Evolutionary conservation across 2,888 invertebrate genomes (phyloP).

Genomic region (Drosophila picticornis): DNA sequence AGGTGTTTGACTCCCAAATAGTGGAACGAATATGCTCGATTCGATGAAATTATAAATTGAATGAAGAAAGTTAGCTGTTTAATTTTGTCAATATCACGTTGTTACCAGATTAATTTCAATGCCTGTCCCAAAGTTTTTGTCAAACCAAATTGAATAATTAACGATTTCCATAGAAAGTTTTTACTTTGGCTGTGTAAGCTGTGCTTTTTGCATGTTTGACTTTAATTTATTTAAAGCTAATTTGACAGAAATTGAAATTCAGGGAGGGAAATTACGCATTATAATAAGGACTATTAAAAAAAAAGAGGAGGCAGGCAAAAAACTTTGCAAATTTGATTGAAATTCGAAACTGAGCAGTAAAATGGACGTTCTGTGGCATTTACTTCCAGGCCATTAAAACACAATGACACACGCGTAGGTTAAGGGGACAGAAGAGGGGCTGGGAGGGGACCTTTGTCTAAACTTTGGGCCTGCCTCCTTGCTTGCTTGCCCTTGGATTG

Average conservation of each 20-base stretch:
- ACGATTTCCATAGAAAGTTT: conserved; percentile 29
- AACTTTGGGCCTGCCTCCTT: conserved; percentile 38
- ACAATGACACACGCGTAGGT: conserved; percentile 49
- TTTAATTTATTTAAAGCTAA: conserved; percentile 49
- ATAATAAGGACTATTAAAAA: neutral
- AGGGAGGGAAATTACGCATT: neutral
- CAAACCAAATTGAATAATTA: conserved; percentile 41
- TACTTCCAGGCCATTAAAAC: conserved; percentile 60
- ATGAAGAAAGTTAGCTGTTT: conserved; percentile 5
- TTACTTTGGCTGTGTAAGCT: neutral
- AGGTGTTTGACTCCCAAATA: neutral
- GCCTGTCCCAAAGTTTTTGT: conserved; percentile 19
- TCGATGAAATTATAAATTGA: conserved; percentile 4
- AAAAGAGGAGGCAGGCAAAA: conserved; percentile 11
- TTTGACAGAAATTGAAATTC: conserved; percentile 50
- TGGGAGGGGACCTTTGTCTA: conserved; percentile 49
- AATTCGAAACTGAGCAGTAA: conserved; percentile 38
- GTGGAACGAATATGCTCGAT: neutral
- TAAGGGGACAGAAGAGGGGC: neutral
- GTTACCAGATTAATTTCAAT: conserved; percentile 1
- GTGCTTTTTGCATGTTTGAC: conserved; percentile 29
- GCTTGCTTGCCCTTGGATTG: conserved; percentile 48
- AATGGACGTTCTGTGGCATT: conserved; percentile 40
- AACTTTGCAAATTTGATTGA: conserved; percentile 57
- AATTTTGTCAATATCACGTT: neutral